A percentile compares a stretch with the other conserved stretches of the same genome.
Evolutionary conservation across 2,113 vertebrate genomes (phyloP).

Genomic region (Martes martes): DNA sequence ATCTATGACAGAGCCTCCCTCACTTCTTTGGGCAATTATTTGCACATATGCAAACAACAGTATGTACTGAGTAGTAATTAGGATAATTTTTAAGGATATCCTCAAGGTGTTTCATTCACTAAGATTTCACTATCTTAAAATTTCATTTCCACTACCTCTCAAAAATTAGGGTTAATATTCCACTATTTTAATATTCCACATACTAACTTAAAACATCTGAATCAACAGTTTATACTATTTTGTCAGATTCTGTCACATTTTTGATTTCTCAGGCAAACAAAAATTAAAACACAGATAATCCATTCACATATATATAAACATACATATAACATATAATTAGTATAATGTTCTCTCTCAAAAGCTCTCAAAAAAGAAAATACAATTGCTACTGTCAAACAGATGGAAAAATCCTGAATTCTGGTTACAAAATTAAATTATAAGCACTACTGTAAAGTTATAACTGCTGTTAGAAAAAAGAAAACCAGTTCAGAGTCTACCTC

Average conservation of each 20-base stretch:
- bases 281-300: conserved; percentile 46
- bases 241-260: conserved; percentile 48
- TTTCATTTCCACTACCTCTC: conserved; percentile 2
- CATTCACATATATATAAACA: conserved; percentile 48
- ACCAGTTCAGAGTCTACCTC: background rate
- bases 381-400: conserved; percentile 39
- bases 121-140: conserved; percentile 32
- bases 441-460: conserved; percentile 24
- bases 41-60: background rate
- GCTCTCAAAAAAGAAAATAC: conserved; percentile 33
- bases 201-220: conserved; percentile 32
- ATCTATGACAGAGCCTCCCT: background rate
- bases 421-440: conserved; percentile 40
- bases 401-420: background rate
- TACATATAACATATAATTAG: conserved; percentile 29
- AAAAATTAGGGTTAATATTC: background rate
- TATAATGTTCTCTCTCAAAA: conserved; percentile 11
- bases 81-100: conserved; percentile 14
- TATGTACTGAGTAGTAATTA: background rate
- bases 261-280: conserved; percentile 26
- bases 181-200: conserved; percentile 33
- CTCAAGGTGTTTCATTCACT: conserved; percentile 1
- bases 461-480: background rate
- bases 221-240: conserved; percentile 5
- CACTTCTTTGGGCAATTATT: background rate